phyloP scores from a whole-genome alignment of 2,888 invertebrate species.

The Meiosimyza decipiens region DNA sequence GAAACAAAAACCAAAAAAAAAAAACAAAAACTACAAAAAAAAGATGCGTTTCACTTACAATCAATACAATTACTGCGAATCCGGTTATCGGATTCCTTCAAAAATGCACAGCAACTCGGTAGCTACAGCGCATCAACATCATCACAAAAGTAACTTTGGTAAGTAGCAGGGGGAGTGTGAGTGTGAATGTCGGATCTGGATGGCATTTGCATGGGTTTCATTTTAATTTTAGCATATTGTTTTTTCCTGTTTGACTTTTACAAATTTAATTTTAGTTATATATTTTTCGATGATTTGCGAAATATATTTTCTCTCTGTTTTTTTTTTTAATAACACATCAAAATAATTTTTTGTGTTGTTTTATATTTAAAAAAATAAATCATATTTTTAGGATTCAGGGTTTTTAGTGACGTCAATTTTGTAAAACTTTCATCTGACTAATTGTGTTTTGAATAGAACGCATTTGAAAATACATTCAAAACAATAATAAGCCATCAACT shows the following conservation, averaged over 20 bases:
- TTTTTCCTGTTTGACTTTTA: slow-evolving; percentile 10
- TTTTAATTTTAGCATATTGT: slow-evolving; percentile 9
- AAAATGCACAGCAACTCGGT: slow-evolving; percentile 56
- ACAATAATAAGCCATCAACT: too few relatives aligned
- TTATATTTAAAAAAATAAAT: background rate
- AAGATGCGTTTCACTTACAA: slow-evolving; percentile 66
- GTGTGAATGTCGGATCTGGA: background rate
- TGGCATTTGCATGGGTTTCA: background rate
- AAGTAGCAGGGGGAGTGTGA: slow-evolving; percentile 47
- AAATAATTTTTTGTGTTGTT: background rate
- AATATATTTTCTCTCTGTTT: background rate
- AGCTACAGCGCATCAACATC: slow-evolving; percentile 44
- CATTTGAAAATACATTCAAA: too few relatives aligned
- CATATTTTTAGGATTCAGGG: too few relatives aligned
- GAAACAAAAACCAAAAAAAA: slow-evolving; percentile 29
- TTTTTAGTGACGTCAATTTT: too few relatives aligned
- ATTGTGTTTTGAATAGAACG: too few relatives aligned
- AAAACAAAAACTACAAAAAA: slow-evolving; percentile 36
- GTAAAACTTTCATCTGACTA: too few relatives aligned
- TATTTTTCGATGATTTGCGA: background rate
- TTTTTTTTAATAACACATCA: too few relatives aligned
- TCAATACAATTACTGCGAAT: slow-evolving; percentile 64
- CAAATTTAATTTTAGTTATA: background rate
- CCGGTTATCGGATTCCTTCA: slow-evolving; percentile 64
- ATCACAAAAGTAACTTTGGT: slow-evolving; percentile 64